Percentiles rank a stretch among this genome's conserved stretches.
These are phyloP conservation scores for Drosophila micromelanica DNA, from an alignment of 1,140 invertebrate genomes.

Conservation along the genomic window DNA sequence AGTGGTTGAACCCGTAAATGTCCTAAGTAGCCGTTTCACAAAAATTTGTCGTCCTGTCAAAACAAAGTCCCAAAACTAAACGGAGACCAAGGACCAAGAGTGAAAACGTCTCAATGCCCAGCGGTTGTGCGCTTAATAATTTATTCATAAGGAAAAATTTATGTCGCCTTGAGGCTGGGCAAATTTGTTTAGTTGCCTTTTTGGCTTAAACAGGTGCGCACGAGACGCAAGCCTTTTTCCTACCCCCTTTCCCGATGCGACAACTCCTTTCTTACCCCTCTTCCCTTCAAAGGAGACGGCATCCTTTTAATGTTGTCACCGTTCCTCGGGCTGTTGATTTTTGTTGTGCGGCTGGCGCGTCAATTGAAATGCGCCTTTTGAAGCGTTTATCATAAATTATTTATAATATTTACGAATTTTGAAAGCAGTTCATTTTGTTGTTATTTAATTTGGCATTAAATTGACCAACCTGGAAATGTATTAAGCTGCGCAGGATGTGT, in stretches of 20 bases:
- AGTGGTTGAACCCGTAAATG: slow-evolving; percentile 28
- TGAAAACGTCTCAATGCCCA: slow-evolving; percentile 19
- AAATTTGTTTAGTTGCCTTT: slow-evolving; percentile 66
- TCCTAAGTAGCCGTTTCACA: slow-evolving; percentile 25
- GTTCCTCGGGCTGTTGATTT: slow-evolving; percentile 30
- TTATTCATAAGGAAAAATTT: slow-evolving; percentile 79
- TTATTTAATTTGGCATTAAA: slow-evolving; percentile 57
- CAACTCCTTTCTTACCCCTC: too few relatives aligned
- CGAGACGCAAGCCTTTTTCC: not conserved
- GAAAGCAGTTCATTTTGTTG: slow-evolving; percentile 35
- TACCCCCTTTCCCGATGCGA: too few relatives aligned
- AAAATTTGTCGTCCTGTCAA: slow-evolving; percentile 12
- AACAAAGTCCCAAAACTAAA: not conserved
- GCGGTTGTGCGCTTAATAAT: slow-evolving; percentile 54
- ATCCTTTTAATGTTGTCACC: slow-evolving; percentile 21
- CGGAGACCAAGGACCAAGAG: not conserved
- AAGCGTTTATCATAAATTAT: slow-evolving; percentile 77
- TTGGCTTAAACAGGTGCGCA: slow-evolving; percentile 29
- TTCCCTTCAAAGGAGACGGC: not conserved
- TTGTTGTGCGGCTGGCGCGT: slow-evolving; percentile 3
- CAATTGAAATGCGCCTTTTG: slow-evolving; percentile 60
- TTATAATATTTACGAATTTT: slow-evolving; percentile 52
- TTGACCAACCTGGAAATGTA: slow-evolving; percentile 30
- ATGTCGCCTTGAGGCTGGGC: slow-evolving; percentile 66
- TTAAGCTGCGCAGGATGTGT: slow-evolving; percentile 13